Evolutionary conservation across 1,140 invertebrate genomes (phyloP).

Genomic region (Parapsyche elsis): DNA sequence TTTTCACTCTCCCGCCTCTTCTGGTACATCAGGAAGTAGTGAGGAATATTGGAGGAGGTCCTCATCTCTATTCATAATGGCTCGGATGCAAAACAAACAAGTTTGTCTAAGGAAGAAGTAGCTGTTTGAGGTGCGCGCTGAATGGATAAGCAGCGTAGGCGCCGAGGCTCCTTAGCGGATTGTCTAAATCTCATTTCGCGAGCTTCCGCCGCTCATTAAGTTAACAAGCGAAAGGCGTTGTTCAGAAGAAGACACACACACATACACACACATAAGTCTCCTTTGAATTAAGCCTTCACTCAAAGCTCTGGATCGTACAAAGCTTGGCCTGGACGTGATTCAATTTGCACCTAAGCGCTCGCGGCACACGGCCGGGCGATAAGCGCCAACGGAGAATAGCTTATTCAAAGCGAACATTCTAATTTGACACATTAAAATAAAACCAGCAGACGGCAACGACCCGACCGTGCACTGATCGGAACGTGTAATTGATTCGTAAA

Average conservation of each 20-base stretch:
- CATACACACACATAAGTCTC: slow-evolving; percentile 40
- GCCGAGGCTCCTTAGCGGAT: slow-evolving; percentile 45
- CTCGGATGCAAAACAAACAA: slow-evolving; percentile 34
- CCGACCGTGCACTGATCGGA: neutral
- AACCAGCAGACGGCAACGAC: neutral
- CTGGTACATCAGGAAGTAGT: no score
- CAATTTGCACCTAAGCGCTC: slow-evolving; percentile 44
- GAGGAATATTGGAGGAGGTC: no score
- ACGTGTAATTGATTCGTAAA: neutral
- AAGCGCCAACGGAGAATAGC: slow-evolving; percentile 15
- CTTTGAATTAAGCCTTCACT: slow-evolving; percentile 55
- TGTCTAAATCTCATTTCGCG: slow-evolving; percentile 56
- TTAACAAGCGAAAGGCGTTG: slow-evolving; percentile 54
- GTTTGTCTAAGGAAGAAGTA: slow-evolving; percentile 8
- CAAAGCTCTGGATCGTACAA: slow-evolving; percentile 38
- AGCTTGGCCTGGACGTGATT: slow-evolving; percentile 53
- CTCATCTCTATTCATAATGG: slow-evolving; percentile 16
- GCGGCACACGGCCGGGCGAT: neutral
- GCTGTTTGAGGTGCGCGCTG: slow-evolving; percentile 31
- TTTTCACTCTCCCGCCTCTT: no score
- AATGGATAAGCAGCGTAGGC: slow-evolving; percentile 35
- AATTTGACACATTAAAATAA: neutral
- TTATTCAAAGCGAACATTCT: neutral
- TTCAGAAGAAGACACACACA: slow-evolving; percentile 39
- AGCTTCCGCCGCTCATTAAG: slow-evolving; percentile 55